Evolutionary conservation across 2,113 vertebrate species (phyloP).

Genomic region (Miniopterus natalensis): DNA sequence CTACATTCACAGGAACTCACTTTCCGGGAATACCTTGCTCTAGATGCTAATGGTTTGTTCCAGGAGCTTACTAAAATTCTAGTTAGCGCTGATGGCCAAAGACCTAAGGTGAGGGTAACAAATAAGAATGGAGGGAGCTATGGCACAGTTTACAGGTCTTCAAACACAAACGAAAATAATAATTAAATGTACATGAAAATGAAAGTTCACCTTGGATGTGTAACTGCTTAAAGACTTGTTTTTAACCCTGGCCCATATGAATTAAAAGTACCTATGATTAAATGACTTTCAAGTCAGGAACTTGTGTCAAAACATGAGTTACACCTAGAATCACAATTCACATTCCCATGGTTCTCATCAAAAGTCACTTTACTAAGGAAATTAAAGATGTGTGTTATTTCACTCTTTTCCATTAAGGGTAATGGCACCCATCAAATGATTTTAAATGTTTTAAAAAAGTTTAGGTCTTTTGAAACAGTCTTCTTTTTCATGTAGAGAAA

Average conservation of each 20-base stretch:
- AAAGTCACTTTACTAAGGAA: slow-evolving; percentile 66
- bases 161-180: not conserved
- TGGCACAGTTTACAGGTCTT: not conserved
- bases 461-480: slow-evolving; percentile 64
- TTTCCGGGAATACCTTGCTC: not conserved
- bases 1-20: not conserved
- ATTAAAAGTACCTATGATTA: slow-evolving; percentile 38
- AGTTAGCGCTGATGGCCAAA: not conserved
- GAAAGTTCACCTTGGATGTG: not conserved
- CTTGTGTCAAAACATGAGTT: slow-evolving; percentile 54
- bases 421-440: slow-evolving; percentile 54
- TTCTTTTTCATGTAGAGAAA: slow-evolving; percentile 39
- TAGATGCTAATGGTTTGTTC: not conserved
- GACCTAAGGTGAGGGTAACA: not conserved
- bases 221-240: not conserved
- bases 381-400: slow-evolving; percentile 65
- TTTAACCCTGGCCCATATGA: not conserved
- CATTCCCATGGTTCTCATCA: slow-evolving; percentile 69
- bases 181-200: slow-evolving; percentile 48
- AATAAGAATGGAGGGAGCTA: not conserved
- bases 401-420: slow-evolving; percentile 58
- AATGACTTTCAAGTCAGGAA: slow-evolving; percentile 51
- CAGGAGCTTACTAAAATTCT: not conserved
- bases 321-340: slow-evolving; percentile 35
- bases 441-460: slow-evolving; percentile 58